A percentile compares a stretch with the other conserved stretches of the same genome.
Evolutionary conservation across 53 echinoderm and acorn worm genomes (phyloP).

Genomic region (Stichopus horrens): DNA sequence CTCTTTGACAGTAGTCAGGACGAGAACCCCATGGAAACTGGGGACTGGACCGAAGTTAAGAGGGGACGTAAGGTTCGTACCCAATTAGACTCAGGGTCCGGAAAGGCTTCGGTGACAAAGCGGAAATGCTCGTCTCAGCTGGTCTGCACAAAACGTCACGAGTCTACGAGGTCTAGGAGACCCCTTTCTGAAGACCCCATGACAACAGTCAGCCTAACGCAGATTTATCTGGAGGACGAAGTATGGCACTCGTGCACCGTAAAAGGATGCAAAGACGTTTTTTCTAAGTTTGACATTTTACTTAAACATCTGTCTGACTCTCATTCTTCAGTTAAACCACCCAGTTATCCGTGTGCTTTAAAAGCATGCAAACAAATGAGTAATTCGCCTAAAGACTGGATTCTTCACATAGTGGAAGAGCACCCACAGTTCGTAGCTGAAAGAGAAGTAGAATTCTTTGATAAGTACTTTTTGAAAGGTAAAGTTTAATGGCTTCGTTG

Average conservation of each 20-base stretch:
- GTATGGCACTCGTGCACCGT: conserved; percentile 11
- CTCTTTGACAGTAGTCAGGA: background rate
- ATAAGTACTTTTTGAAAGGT: conserved; percentile 20
- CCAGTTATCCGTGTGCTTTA: conserved; percentile 8
- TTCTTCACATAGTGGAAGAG: background rate
- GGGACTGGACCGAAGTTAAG: background rate
- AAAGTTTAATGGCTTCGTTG: background rate
- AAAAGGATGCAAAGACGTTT: background rate
- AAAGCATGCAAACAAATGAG: background rate
- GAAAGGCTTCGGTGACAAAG: background rate
- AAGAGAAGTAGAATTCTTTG: background rate
- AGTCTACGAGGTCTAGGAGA: background rate
- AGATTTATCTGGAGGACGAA: background rate
- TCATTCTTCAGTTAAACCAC: background rate
- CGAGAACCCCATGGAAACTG: background rate
- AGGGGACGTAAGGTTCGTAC: background rate
- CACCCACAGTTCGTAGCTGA: conserved; percentile 10
- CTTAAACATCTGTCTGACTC: background rate
- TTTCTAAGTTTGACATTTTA: conserved; percentile 3
- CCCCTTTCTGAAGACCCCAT: background rate
- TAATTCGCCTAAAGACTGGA: conserved; percentile 14
- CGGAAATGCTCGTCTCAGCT: background rate
- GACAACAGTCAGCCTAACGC: background rate
- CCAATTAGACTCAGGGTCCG: background rate
- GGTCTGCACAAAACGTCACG: background rate